Base-by-base conservation (phyloP, 2,797 vertebrate species). In the Microctenopoma lineatum region DNA sequence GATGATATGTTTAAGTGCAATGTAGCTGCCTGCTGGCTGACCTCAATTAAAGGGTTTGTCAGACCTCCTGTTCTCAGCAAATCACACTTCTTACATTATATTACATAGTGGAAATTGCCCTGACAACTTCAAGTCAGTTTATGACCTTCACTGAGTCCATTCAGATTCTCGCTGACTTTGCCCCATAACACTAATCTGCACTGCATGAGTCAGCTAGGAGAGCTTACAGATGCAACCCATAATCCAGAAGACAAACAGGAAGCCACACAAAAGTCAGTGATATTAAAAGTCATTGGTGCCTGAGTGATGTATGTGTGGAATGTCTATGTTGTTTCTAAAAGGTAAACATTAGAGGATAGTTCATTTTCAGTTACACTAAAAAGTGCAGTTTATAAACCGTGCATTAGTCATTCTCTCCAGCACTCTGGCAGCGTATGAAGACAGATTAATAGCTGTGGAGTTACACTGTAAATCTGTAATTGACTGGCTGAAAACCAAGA, bases 81-180 rank as follows among this genome's bases (percentile, higher is more conserved):
- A 91, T 77, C 55, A 2, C 66, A 69, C 69, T 73, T 81, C 75
- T 80, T 82, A 76, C 69, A 74, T 77, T 82, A 81, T 86, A 81
- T 91, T 83, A 85, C 83, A 79, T 60, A 71, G 81, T 82, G 81
- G 82, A 91, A 89, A 87, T 83, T 84, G 79, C 80, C 81, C 84
- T 64, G 87, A 89, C 87, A 90, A 90, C 84, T 88, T 78, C 36
- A 53, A 88, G 80, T 84, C 87, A 81, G 70, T 91, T 91, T 85
- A 87, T 89, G 90, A 92, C 88, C 90, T 90, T 92, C 83, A 77
- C 64, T 65, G 77, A 84, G 86, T 75, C 70, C 78, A 78, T 88
- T 84, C 81, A 79, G 68, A 80, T 86, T 86, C 86, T 87, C 68
- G 80, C 86, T 89, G 90, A 90, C 89, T 89, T 91, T 90, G 87